Base-by-base conservation (phyloP, 2,888 invertebrate genomes). In the Platycnemis pennipes region DNA sequence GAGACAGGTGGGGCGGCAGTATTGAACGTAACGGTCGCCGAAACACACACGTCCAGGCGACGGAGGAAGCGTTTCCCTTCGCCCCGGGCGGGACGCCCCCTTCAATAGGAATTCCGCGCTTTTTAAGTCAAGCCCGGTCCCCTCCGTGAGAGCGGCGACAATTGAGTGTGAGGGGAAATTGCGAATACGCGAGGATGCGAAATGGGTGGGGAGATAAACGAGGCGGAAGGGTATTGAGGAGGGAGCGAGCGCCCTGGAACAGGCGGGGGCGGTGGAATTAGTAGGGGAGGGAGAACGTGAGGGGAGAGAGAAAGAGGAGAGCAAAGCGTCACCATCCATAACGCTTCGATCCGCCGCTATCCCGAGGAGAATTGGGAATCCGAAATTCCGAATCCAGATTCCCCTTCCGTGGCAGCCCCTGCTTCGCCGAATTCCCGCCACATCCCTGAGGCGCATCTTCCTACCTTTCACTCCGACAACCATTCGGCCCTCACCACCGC, bases 331-430 rank as follows among this genome's bases (percentile, higher is more conserved):
- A 69, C 91, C 91, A 91, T 91, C 91, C 91, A 91, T 91, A 91
- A 69, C 87, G 87, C 87, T 87, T 87, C 87, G 87, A 87, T 87
- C 87, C 63, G 91, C 63, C 37, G 42, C n/a, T 49, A 26, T 63
- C 77, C 91, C 91, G 91, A 63, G 69, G 91, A 91, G 91, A 91
- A 91, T 91, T 91, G 91, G 91, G 69, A 91, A 63, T 91, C 91
- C 91, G 91, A 63, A 91, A 91, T 91, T 91, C 91, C 91, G 44
- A 91, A 91, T 91, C 89, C 89, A 88, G 56, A 37, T 89, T 49
- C 91, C 63, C 63, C 63, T 22, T 7, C 89, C 31, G 63, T 13
- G 26, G 11, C 63, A 42, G 22, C 56, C 42, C 56, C 31, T 31
- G 1, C 49, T 37, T 37, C 53, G n/a, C 42, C 42, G 11, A 8